These are phyloP conservation scores for Hypocryptadius cinnamomeus DNA, from an alignment of 2,113 vertebrate species.

Conservation along the genomic window DNA sequence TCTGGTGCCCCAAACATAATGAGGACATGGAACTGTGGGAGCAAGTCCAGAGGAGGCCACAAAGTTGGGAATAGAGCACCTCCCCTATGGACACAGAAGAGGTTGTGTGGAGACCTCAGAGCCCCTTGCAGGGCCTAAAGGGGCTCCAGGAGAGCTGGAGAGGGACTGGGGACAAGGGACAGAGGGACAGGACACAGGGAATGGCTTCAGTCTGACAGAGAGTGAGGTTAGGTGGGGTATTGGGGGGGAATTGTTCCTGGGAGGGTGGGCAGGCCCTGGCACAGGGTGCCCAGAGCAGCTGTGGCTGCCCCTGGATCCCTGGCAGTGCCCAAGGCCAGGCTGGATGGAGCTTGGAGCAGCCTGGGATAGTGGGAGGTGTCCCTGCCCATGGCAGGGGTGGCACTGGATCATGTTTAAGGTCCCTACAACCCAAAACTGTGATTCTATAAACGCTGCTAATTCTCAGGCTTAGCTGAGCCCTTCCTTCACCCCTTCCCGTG, in stretches of 20 bases:
- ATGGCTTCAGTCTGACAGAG: fast-evolving
- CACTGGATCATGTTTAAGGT: fast-evolving
- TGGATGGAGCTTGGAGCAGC: background rate
- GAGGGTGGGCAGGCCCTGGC: background rate
- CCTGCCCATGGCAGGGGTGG: background rate
- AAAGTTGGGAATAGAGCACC: background rate
- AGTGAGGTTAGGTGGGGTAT: fast-evolving
- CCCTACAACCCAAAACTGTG: background rate
- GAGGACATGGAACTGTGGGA: background rate
- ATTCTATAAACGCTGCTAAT: background rate
- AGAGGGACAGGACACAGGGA: background rate
- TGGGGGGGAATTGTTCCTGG: background rate
- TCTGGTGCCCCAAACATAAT: background rate
- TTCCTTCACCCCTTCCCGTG: background rate
- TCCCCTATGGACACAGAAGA: background rate
- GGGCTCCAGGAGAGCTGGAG: background rate
- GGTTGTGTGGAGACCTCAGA: background rate
- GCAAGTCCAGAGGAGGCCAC: background rate
- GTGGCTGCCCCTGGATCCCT: background rate
- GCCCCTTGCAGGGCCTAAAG: fast-evolving
- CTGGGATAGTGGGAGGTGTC: background rate
- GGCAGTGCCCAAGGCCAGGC: background rate
- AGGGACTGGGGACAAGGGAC: background rate
- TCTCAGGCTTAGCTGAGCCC: background rate
- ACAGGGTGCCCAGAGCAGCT: background rate